phyloP scores from a whole-genome alignment of 2,113 vertebrate species.

The Ptilonorhynchus violaceus region DNA sequence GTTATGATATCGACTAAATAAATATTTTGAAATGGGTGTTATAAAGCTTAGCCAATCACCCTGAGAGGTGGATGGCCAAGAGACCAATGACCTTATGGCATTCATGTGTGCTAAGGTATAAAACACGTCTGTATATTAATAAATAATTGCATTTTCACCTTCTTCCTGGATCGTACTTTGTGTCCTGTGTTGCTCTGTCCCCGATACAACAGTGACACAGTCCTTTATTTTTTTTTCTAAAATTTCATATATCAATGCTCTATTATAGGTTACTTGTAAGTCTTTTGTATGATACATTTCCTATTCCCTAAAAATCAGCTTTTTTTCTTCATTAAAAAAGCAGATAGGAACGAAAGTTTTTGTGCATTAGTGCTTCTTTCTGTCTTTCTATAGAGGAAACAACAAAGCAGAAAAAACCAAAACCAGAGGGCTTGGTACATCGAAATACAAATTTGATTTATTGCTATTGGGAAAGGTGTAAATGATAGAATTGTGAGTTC shows the following conservation, averaged over 20 bases:
- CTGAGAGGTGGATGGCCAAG: too few species aligned
- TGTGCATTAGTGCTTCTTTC: not conserved
- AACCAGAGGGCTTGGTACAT: not conserved
- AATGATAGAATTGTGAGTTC: not conserved
- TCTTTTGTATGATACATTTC: not conserved
- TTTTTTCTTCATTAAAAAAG: not conserved
- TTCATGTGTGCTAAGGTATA: too few species aligned
- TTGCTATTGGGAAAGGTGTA: not conserved
- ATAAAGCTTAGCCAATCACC: too few species aligned
- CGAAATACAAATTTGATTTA: not conserved
- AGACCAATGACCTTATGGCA: too few species aligned
- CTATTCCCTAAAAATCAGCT: not conserved
- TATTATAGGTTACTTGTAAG: not conserved
- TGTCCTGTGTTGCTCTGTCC: too few species aligned
- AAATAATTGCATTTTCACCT: too few species aligned
- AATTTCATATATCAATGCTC: not conserved
- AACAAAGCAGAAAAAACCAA: not conserved
- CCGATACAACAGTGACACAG: too few species aligned
- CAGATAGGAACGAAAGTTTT: not conserved
- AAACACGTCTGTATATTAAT: too few species aligned
- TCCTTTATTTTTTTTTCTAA: not conserved
- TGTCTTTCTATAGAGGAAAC: not conserved
- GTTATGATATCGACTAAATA: too few species aligned
- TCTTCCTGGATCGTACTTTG: too few species aligned
- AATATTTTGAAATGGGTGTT: too few species aligned